phyloP scores from a whole-genome alignment of 2,113 vertebrate genomes.

The Connochaetes taurinus region DNA sequence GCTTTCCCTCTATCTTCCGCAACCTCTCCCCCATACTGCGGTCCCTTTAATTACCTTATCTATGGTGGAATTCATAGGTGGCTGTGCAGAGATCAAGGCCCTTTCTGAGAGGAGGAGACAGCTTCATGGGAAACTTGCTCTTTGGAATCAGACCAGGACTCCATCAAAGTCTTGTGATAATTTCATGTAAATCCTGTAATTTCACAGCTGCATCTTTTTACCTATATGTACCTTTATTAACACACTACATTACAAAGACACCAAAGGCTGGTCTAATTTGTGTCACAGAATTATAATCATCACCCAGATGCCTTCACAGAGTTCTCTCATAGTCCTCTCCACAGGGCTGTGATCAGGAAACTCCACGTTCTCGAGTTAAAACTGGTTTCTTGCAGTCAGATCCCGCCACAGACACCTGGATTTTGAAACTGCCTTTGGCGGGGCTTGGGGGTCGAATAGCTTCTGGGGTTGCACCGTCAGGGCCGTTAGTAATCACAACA shows the following conservation, averaged over 20 bases:
- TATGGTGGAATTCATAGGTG: constrained; percentile 85
- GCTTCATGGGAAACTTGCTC: constrained; percentile 77
- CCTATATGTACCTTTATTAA: constrained; percentile 78
- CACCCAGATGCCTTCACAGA: constrained; percentile 57
- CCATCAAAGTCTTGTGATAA: constrained; percentile 84
- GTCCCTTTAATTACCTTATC: constrained; percentile 84
- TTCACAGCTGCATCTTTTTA: constrained; percentile 81
- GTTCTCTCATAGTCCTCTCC: constrained; percentile 40
- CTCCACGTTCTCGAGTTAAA: constrained; percentile 1
- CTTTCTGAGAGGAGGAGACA: constrained; percentile 79
- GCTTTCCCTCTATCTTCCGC: accelerated
- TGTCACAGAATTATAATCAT: constrained; percentile 78
- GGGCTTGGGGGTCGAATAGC: accelerated
- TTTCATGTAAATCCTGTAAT: constrained; percentile 82
- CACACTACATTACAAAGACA: constrained; percentile 78
- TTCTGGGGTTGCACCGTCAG: accelerated
- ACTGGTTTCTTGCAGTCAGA: neutral
- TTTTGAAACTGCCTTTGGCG: neutral
- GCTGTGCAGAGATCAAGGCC: constrained; percentile 81
- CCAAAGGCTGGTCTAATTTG: constrained; percentile 78
- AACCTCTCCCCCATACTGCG: constrained; percentile 63
- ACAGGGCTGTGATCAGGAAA: constrained; percentile 40
- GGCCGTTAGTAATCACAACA: accelerated
- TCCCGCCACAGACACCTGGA: neutral
- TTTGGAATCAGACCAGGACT: constrained; percentile 80